phyloP scores from a whole-genome alignment of 2,113 vertebrate species.

The Dasyurus viverrinus region DNA sequence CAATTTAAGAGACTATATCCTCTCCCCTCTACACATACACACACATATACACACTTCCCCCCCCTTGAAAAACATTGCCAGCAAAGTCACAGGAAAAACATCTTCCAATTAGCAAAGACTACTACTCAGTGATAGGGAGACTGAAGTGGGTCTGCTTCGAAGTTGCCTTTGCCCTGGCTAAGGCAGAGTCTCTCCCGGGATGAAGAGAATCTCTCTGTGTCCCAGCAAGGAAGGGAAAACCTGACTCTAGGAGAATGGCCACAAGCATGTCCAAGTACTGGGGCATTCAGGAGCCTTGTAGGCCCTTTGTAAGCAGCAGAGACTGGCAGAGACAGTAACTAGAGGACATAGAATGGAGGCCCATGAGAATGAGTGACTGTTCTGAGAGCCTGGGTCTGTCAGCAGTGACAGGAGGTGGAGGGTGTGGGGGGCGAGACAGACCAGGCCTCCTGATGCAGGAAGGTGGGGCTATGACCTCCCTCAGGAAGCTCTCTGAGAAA shows the following conservation, averaged over 20 bases:
- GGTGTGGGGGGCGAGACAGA: not conserved
- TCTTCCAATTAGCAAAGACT: not conserved
- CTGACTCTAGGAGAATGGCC: not conserved
- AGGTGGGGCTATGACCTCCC: constrained; percentile 70
- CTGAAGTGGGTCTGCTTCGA: not conserved
- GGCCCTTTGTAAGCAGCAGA: not conserved
- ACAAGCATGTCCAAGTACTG: not conserved
- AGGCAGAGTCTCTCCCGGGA: not conserved
- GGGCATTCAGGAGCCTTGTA: not conserved
- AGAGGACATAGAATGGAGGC: not conserved
- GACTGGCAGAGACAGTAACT: not conserved
- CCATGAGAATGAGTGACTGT: not conserved
- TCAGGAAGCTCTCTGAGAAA: constrained; percentile 64
- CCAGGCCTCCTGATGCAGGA: not conserved
- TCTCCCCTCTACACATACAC: not conserved
- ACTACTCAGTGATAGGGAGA: not conserved
- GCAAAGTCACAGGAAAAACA: not conserved
- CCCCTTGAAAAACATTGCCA: not conserved
- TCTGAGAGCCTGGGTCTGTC: not conserved
- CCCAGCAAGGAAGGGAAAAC: not conserved
- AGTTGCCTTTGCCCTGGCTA: not conserved
- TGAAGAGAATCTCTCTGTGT: not conserved
- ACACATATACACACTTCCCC: not conserved
- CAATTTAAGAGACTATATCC: not conserved
- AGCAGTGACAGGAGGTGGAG: not conserved